phyloP scores from a whole-genome alignment of 2,888 invertebrate genomes.

The Hylaea fasciaria region DNA sequence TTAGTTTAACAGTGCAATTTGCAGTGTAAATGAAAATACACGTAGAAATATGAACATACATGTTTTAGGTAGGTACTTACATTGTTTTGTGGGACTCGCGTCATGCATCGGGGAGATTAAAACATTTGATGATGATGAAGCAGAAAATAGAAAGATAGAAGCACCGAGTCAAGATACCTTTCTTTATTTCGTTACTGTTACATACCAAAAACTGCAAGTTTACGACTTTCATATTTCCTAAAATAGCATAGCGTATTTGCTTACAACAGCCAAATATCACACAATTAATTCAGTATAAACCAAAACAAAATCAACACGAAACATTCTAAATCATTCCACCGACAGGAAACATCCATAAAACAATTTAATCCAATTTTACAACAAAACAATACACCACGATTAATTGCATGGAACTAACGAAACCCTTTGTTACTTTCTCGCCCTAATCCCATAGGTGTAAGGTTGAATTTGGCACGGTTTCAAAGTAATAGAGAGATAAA shows the following conservation, averaged over 20 bases:
- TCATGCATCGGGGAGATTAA: too few relatives aligned
- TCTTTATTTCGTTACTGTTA: neutral
- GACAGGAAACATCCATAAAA: slow-evolving; percentile 32
- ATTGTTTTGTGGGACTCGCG: too few relatives aligned
- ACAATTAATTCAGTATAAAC: neutral
- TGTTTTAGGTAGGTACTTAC: too few relatives aligned
- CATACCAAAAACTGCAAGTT: neutral
- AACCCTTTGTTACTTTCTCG: neutral
- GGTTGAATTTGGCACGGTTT: slow-evolving; percentile 25
- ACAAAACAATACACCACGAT: slow-evolving; percentile 31
- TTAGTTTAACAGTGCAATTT: neutral
- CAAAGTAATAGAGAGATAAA: slow-evolving; percentile 3
- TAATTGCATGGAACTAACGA: slow-evolving; percentile 21
- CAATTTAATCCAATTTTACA: slow-evolving; percentile 30
- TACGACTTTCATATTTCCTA: neutral
- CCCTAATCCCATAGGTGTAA: slow-evolving; percentile 16
- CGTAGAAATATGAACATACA: neutral
- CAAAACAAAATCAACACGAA: slow-evolving; percentile 10
- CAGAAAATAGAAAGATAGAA: too few relatives aligned
- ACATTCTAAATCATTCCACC: slow-evolving; percentile 25
- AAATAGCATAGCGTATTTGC: neutral
- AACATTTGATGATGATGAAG: too few relatives aligned
- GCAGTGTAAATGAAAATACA: neutral
- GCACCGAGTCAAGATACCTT: too few relatives aligned
- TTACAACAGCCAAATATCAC: neutral